Evolutionary conservation across 2,888 invertebrate species (phyloP).

Genomic region (Miltochrista miniata): DNA sequence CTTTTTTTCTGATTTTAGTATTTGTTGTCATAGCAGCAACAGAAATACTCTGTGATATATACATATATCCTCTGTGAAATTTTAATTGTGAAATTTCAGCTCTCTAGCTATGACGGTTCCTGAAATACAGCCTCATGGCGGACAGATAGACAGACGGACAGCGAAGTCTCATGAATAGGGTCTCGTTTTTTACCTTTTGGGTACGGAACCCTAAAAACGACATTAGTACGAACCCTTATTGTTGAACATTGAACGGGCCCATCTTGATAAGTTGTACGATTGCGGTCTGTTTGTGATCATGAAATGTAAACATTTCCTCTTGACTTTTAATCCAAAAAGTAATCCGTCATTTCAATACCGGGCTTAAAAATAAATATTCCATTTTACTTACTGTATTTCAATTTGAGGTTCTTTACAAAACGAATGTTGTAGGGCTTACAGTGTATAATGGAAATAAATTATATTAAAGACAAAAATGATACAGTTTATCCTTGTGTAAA

Average conservation of each 20-base stretch:
- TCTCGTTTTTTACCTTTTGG: too few species aligned
- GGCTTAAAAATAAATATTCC: conserved; percentile 35
- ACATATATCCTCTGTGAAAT: too few species aligned
- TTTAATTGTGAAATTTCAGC: too few species aligned
- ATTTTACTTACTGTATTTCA: conserved; percentile 33
- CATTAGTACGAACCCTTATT: too few species aligned
- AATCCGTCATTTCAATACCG: background rate
- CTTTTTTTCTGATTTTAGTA: too few species aligned
- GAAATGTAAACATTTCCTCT: background rate
- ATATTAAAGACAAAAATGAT: conserved; percentile 10
- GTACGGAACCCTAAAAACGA: too few species aligned
- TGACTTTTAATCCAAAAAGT: background rate
- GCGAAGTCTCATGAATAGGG: too few species aligned
- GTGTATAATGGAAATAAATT: conserved; percentile 19
- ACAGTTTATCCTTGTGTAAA: conserved; percentile 3
- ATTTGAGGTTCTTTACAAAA: conserved; percentile 27
- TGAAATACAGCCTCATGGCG: too few species aligned
- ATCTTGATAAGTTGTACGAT: background rate
- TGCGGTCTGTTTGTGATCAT: background rate
- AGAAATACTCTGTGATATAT: too few species aligned
- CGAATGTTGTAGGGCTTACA: conserved; percentile 18
- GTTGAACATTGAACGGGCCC: background rate
- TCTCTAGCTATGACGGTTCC: too few species aligned
- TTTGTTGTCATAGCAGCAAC: too few species aligned
- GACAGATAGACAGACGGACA: too few species aligned